Evolutionary conservation across 2,888 invertebrate species (phyloP).

Genomic region (Melitaea athalia): DNA sequence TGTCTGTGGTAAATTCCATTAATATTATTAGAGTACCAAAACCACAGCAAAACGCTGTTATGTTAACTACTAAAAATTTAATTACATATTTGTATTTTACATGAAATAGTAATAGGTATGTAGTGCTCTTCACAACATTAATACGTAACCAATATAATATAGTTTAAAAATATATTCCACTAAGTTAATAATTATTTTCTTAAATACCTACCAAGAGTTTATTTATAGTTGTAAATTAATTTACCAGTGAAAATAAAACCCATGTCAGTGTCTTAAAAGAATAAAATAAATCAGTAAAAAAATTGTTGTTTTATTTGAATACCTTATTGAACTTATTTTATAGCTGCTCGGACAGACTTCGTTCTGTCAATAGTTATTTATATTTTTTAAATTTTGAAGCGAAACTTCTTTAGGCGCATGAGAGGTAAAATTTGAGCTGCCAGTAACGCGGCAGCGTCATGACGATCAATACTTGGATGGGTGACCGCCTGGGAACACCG

Average conservation of each 20-base stretch:
- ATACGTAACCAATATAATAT: not conserved
- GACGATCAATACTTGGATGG: too few species aligned
- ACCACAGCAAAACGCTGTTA: too few species aligned
- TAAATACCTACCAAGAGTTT: not conserved
- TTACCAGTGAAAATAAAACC: not conserved
- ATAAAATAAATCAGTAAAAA: slow-evolving; percentile 10
- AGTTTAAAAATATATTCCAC: not conserved
- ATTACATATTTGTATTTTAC: not conserved
- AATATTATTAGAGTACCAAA: too few species aligned
- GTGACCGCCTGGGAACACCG: too few species aligned
- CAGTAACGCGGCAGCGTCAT: too few species aligned
- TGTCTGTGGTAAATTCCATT: too few species aligned
- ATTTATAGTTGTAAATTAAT: slow-evolving; percentile 7
- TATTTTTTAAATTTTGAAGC: too few species aligned
- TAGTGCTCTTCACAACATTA: slow-evolving; percentile 4
- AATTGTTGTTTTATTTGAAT: slow-evolving; percentile 2
- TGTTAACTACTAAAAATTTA: not conserved
- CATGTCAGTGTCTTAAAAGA: slow-evolving; percentile 7
- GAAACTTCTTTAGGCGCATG: too few species aligned
- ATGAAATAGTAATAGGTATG: not conserved
- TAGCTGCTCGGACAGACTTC: too few species aligned
- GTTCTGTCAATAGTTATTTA: too few species aligned
- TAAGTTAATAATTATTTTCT: not conserved
- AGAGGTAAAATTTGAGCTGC: too few species aligned
- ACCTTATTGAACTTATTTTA: too few species aligned